Evolutionary conservation across 2,888 invertebrate genomes (phyloP).

Genomic region (Cataglyphis rosenhaueri): DNA sequence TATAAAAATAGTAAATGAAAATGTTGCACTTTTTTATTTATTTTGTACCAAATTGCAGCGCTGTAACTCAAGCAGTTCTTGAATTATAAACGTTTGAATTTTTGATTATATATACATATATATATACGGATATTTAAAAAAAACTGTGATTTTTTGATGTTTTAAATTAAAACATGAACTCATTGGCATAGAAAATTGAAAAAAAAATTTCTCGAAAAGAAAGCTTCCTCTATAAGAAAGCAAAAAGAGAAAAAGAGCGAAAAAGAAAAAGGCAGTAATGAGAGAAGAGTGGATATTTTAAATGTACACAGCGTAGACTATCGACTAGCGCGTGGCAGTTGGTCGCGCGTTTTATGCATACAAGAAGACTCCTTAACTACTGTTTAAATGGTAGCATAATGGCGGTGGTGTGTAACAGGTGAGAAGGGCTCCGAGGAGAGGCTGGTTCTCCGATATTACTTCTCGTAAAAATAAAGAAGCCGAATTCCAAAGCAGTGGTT

Average conservation of each 20-base stretch:
- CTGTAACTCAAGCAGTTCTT: too few species aligned
- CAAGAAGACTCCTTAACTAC: conserved; percentile 68
- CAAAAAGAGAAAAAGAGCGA: background rate
- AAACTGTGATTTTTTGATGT: too few species aligned
- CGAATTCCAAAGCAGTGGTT: conserved; percentile 83
- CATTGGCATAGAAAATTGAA: too few species aligned
- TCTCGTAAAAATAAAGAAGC: conserved; percentile 82
- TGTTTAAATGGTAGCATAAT: conserved; percentile 74
- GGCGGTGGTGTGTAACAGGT: conserved; percentile 79
- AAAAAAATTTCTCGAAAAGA: too few species aligned
- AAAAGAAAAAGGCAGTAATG: background rate
- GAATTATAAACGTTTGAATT: too few species aligned
- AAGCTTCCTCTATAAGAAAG: too few species aligned
- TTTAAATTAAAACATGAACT: too few species aligned
- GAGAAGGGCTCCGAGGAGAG: conserved; percentile 79
- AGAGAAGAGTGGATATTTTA: background rate
- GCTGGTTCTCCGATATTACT: conserved; percentile 77
- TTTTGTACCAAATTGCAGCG: too few species aligned
- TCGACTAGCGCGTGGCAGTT: conserved; percentile 42
- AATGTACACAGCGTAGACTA: conserved; percentile 6
- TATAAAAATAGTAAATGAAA: too few species aligned
- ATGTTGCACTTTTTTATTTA: too few species aligned
- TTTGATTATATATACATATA: too few species aligned
- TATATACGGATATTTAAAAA: too few species aligned
- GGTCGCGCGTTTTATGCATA: conserved; percentile 64